Percentiles rank a stretch among this genome's conserved stretches.
Conservation (phyloP, 2,888 invertebrate species). For the Macrophya annulata region DNA sequence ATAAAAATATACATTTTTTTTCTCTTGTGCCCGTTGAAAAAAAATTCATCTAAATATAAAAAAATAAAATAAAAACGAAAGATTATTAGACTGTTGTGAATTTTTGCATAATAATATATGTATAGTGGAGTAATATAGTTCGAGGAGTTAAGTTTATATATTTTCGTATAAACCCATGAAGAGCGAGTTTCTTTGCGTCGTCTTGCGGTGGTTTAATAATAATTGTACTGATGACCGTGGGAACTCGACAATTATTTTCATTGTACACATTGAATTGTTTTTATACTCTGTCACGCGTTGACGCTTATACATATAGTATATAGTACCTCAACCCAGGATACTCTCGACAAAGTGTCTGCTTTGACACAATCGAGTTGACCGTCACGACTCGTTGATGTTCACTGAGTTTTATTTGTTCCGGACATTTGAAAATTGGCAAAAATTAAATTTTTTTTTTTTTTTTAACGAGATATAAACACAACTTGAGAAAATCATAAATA, state of each 20-base stretch:
- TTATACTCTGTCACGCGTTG: constrained; percentile 67
- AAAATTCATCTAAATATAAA: too few relatives aligned
- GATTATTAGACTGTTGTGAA: neutral
- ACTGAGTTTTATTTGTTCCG: constrained; percentile 15
- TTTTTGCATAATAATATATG: neutral
- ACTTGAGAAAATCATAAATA: neutral
- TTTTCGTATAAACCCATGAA: constrained; percentile 42
- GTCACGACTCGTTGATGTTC: constrained; percentile 42
- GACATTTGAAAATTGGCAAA: neutral
- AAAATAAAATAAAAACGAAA: neutral
- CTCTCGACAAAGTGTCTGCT: constrained; percentile 32
- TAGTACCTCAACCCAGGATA: neutral
- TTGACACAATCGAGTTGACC: constrained; percentile 47
- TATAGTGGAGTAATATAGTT: neutral
- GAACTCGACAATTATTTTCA: constrained; percentile 76
- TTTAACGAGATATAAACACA: neutral
- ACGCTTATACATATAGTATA: constrained; percentile 42
- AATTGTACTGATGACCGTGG: constrained; percentile 71
- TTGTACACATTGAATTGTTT: constrained; percentile 75
- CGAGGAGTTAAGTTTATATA: constrained; percentile 19
- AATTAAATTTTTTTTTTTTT: neutral
- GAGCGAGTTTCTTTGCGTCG: constrained; percentile 56
- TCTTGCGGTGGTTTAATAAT: constrained; percentile 32
- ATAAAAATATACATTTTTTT: neutral
- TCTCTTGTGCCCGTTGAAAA: neutral